Conservation (phyloP, 2,888 invertebrate species). For the Auanema freiburgensis region DNA sequence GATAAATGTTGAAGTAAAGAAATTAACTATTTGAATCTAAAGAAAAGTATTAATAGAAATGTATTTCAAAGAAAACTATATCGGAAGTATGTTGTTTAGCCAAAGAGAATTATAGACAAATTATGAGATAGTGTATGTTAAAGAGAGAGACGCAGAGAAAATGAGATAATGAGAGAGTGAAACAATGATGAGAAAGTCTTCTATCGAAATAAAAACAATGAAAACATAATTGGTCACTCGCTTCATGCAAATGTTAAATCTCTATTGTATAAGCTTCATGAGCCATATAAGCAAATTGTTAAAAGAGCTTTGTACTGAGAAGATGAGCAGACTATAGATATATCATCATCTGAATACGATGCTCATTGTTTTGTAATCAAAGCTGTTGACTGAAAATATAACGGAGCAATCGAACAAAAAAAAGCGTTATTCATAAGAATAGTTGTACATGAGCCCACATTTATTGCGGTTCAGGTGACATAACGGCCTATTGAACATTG, state of each 20-base stretch:
- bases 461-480: no score
- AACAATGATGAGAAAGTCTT: conserved; percentile 1
- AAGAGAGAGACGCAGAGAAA: conserved; percentile 5
- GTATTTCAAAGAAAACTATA: background rate
- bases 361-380: background rate
- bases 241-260: no score
- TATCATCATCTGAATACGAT: no score
- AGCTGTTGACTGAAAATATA: background rate
- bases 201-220: background rate
- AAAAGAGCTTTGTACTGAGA: no score
- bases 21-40: background rate
- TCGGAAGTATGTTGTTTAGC: background rate
- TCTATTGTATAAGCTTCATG: no score
- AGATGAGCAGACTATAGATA: no score
- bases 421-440: background rate
- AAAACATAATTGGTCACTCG: no score
- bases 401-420: background rate
- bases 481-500: no score
- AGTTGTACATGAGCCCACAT: background rate
- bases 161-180: conserved; percentile 4
- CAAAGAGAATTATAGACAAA: background rate
- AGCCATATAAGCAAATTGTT: no score
- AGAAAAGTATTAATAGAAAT: background rate
- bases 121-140: background rate
- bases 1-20: background rate